Evolutionary conservation across 2,797 vertebrate genomes (phyloP), one percentile per base, ranked within the genome.

Genomic region (Enteromius trimaculatus): DNA sequence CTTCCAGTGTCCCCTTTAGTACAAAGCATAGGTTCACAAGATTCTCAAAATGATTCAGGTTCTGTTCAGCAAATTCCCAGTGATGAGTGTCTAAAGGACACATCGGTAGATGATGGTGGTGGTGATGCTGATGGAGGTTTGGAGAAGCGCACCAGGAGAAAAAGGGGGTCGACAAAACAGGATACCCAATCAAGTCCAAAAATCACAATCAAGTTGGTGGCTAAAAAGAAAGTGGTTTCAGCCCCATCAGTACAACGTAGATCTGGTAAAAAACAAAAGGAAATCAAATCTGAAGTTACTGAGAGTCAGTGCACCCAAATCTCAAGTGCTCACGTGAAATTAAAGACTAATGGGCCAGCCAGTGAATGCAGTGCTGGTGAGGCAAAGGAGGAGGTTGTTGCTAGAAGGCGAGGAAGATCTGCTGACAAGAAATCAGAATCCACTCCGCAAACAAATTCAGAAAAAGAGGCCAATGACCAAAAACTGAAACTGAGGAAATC

Each of bases 161-260:
- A 89, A 83, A 93, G 86, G 68, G 89, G 90, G 85, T 84, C 89
- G 29, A 75, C 84, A 21, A 95, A 95, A 91, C 89, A 89, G 5
- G 87, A 87, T 77, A 86, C 86, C 21, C 89, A 91, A 31, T 86
- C 91, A 80, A 82, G 92, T 81, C 95, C 95, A 17, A 93, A 92
- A 90, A 94, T 96, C 91, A 95, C 95, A 74, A 95, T 96, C 87
- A 95, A 95, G 88, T 92, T 96, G 87, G 93, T 94, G 89, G 88
- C 94, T 86, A 95, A 95, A 92, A 92, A 94, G 92, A 93, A 93
- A 90, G 89, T 94, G 81, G 92, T 93, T 90, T 90, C 87, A 75
- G 77, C 90, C 71, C 91, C 93, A 85, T 93, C 89, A 37, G 88
- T 87, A 34, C 90, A 85, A 86, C 90, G 91, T 80, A 94, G 91